Evolutionary conservation across 1,140 invertebrate species (phyloP), one percentile per base, ranked within the genome.

Genomic region (Zaprionus camerounensis): DNA sequence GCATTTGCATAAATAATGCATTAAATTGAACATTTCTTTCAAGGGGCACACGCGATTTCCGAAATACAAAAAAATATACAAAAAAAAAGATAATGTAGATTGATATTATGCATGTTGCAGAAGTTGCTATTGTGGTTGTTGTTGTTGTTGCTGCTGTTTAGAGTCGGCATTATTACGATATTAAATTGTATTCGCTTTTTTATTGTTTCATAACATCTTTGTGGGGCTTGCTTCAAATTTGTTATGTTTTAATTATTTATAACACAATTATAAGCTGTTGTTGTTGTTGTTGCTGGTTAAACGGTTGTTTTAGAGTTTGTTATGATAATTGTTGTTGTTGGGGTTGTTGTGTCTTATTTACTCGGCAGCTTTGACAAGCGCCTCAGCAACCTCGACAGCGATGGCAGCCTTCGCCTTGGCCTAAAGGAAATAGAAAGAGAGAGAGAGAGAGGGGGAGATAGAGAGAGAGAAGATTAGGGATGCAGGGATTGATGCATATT

Each of bases 331-430:
- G 22, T 70, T 73, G 51, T 70, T 70, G 38, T 41, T 41, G 38
- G 12, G 38, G 58, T 58, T 71, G 38, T 51, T 51, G 74, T 63
- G 55, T 81, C 71, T 67, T 53, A 70, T 93, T 94, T 95, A 96
- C 92, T 96, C 94, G 24, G 95, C 94, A 78, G 98, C 98, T 93
- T 97, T 97, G 51, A 98, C 96, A 82, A 99, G 94, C 78, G 98
- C 97, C 94, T 99, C 97, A 55, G 96, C 97, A 55, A 98, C 97
- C 94, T 99, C 98, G n/a, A 99, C 94, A 24, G 97, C 97, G 91
- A 99, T 99, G 77, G 96, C 95, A 65, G 98, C 98, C 94, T 98
- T 97, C 26, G 98, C 98, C 93, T 97, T 98, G 22, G 96, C 97
- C 95, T 95, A 62, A 93, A 56, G 15, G 38, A 73, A 1, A 26